phyloP scores from a whole-genome alignment of 2,113 vertebrate species.

The Muscicapa adusta region DNA sequence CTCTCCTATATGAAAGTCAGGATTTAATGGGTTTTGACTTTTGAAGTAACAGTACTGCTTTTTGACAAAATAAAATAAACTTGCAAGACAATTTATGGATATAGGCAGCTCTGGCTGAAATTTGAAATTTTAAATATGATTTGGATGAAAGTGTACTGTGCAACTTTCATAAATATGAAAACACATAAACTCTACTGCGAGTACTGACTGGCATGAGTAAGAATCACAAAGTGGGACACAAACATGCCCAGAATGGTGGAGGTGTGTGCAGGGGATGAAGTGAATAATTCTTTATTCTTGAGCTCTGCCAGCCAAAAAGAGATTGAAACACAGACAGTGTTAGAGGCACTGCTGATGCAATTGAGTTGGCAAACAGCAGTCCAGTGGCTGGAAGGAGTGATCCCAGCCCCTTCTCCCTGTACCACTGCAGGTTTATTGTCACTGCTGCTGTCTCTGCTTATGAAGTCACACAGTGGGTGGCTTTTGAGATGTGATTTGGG shows the following conservation, averaged over 20 bases:
- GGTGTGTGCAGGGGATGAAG: not conserved
- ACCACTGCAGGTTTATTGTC: not conserved
- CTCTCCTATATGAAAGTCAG: not conserved
- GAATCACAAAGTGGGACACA: not conserved
- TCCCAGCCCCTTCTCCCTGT: not conserved
- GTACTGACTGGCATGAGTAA: not conserved
- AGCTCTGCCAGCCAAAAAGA: not conserved
- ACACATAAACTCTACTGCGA: not conserved
- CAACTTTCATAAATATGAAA: not conserved
- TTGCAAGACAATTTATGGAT: not conserved
- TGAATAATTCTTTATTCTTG: not conserved
- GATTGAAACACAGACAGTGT: not conserved
- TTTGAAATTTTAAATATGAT: not conserved
- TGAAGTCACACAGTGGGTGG: not conserved
- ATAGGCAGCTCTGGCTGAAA: not conserved
- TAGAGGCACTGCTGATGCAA: not conserved
- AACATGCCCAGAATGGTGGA: not conserved
- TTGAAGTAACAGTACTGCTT: not conserved
- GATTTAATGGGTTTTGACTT: not conserved
- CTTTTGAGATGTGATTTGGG: not conserved
- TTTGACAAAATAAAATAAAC: not conserved
- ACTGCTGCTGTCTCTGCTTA: not conserved
- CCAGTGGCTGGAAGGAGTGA: not conserved
- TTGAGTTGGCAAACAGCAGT: not conserved
- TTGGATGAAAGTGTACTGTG: not conserved